phyloP scores from a whole-genome alignment of 2,888 invertebrate species.

The Hermaeophaga mercurialis region DNA sequence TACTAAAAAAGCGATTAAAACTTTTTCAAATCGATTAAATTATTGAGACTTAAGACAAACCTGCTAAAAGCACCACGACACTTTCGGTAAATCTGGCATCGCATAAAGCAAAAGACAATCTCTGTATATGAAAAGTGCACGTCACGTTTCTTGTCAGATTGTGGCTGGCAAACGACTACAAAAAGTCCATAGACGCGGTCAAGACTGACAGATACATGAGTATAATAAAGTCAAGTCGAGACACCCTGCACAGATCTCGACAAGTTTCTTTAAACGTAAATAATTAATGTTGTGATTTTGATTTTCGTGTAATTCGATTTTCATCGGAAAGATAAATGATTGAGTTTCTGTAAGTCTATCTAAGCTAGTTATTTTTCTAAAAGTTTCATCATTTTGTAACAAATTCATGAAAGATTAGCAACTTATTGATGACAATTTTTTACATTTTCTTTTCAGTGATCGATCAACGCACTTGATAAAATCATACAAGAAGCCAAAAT shows the following conservation, averaged over 20 bases:
- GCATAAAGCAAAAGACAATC: conserved; percentile 16
- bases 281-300: conserved; percentile 26
- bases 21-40: too few species aligned
- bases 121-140: conserved; percentile 24
- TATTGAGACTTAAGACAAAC: not conserved
- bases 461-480: too few species aligned
- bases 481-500: too few species aligned
- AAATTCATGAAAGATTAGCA: too few species aligned
- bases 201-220: conserved; percentile 30
- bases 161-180: conserved; percentile 19
- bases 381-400: too few species aligned
- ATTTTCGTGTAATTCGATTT: conserved; percentile 24
- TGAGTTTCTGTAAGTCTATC: conserved; percentile 4
- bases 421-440: too few species aligned
- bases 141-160: conserved; percentile 29
- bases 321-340: conserved; percentile 13
- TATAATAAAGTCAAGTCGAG: conserved; percentile 28
- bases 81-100: conserved; percentile 1
- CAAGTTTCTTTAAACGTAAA: conserved; percentile 23
- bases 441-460: too few species aligned
- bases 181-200: conserved; percentile 22
- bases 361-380: not conserved
- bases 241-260: conserved; percentile 24
- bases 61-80: not conserved
- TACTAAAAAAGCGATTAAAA: too few species aligned